A percentile compares a stretch with the other conserved stretches of the same genome.
phyloP scores from a whole-genome alignment of 35 echinoderm and acorn worm species.

The Apostichopus californicus region DNA sequence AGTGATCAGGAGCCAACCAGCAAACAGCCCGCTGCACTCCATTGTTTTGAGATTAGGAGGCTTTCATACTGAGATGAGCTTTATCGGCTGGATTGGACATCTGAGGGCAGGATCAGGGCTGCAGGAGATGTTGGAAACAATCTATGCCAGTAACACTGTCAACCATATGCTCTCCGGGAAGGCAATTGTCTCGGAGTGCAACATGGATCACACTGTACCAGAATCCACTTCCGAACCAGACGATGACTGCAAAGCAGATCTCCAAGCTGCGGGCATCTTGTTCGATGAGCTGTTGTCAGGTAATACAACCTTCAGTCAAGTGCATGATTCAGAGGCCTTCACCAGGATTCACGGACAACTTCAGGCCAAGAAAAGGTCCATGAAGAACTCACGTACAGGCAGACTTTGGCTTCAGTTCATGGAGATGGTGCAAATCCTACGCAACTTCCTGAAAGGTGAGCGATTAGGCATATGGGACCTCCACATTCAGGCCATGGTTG shows the following conservation, averaged over 20 bases:
- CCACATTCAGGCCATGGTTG: slow-evolving; percentile 19
- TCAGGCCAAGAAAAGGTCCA: too few species aligned
- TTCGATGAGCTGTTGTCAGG: too few species aligned
- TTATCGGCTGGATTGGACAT: slow-evolving; percentile 58
- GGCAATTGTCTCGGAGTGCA: too few species aligned
- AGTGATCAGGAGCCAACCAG: slow-evolving; percentile 36
- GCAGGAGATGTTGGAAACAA: slow-evolving; percentile 30
- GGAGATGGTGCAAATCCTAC: slow-evolving; percentile 60
- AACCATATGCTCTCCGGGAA: slow-evolving; percentile 67
- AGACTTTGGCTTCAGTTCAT: slow-evolving; percentile 71
- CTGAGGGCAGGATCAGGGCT: slow-evolving; percentile 64
- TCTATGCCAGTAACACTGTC: slow-evolving; percentile 65
- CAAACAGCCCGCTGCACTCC: slow-evolving; percentile 4
- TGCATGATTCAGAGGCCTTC: too few species aligned
- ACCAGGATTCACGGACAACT: too few species aligned
- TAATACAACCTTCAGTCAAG: too few species aligned
- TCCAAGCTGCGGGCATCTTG: slow-evolving; percentile 33
- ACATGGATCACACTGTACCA: too few species aligned
- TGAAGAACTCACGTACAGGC: too few species aligned
- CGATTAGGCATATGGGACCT: too few species aligned
- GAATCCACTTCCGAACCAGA: too few species aligned
- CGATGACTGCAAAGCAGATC: slow-evolving; percentile 35
- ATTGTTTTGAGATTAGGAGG: slow-evolving; percentile 40
- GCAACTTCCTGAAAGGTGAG: too few species aligned
- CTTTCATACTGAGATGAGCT: slow-evolving; percentile 65